Evolutionary conservation across 2,113 vertebrate genomes (phyloP), one percentile per base, ranked within the genome.

Genomic region (Callopanchax toddi): DNA sequence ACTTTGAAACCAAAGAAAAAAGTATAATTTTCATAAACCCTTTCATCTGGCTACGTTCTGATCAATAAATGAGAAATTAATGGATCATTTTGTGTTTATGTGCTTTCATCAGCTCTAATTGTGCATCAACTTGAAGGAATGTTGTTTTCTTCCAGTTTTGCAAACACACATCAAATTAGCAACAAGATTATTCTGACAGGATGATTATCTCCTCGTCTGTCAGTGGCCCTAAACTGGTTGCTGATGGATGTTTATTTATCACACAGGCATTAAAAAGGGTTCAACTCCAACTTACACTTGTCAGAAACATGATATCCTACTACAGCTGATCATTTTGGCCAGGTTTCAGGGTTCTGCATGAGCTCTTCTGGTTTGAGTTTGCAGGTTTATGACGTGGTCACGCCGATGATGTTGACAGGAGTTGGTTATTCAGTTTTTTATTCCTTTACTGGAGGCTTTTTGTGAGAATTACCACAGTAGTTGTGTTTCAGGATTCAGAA

Each of bases 401-500:
- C n/a, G n/a, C n/a, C n/a, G n/a, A n/a, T n/a, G n/a, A n/a, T 23
- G 54, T 48, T 32, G 36, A 29, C 45, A 16, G 17, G 20, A 12
- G 36, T 39, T 52, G 29, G 25, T 34, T 17, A 26, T 73, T 44
- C 32, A 25, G 22, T 34, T 70, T 61, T 58, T 17, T 3, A 15
- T 23, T 62, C n/a, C 43, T 50, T 59, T 29, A 54, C 26, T 45
- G 52, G 45, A 74, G 50, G 58, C 6, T 32, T 32, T 32, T 32
- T 32, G 29, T 4, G 29, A 32, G 29, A 9, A 32, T 32, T 32
- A 32, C 70, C 63, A 71, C 66, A 71, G 63, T 79, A 78, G 60
- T 83, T 85, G 71, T 70, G 74, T 84, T 85, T 80, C 78, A 74
- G 71, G 61, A 67, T 60, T 63, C 21, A 56, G 49, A 26, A 53